Conservation (phyloP, 2,888 invertebrate genomes). For the Galerucella pusilla region DNA sequence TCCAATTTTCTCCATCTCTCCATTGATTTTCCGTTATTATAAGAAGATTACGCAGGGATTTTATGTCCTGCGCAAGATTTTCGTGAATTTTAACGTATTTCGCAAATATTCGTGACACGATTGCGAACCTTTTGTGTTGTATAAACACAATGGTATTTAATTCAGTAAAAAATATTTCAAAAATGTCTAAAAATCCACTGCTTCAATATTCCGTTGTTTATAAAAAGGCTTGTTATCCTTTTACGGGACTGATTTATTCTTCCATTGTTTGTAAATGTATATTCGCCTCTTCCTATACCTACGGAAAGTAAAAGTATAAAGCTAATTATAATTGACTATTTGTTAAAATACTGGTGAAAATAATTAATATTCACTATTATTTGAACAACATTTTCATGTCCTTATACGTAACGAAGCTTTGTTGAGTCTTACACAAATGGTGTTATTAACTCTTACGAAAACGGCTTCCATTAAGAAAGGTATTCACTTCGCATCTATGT, state of each 20-base stretch:
- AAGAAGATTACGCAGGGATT: no score
- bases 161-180: conserved; percentile 7
- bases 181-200: conserved; percentile 16
- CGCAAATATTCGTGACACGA: neutral
- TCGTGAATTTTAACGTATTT: neutral
- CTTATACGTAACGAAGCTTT: conserved; percentile 14
- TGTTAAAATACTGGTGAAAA: conserved; percentile 20
- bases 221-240: conserved; percentile 32
- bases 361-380: conserved; percentile 22
- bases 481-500: conserved; percentile 8
- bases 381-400: neutral
- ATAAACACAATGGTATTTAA: conserved; percentile 12
- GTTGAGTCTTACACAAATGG: neutral
- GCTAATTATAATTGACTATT: conserved; percentile 25
- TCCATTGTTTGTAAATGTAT: conserved; percentile 31
- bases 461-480: neutral
- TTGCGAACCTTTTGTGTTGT: neutral
- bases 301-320: conserved; percentile 27
- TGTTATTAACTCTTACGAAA: conserved; percentile 18
- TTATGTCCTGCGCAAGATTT: no score
- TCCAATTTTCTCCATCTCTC: no score
- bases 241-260: conserved; percentile 26
- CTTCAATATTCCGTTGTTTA: conserved; percentile 12
- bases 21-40: no score
- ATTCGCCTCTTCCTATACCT: conserved; percentile 17